Conservation (phyloP, 1,140 invertebrate genomes). For the Lepidurus couesii region DNA sequence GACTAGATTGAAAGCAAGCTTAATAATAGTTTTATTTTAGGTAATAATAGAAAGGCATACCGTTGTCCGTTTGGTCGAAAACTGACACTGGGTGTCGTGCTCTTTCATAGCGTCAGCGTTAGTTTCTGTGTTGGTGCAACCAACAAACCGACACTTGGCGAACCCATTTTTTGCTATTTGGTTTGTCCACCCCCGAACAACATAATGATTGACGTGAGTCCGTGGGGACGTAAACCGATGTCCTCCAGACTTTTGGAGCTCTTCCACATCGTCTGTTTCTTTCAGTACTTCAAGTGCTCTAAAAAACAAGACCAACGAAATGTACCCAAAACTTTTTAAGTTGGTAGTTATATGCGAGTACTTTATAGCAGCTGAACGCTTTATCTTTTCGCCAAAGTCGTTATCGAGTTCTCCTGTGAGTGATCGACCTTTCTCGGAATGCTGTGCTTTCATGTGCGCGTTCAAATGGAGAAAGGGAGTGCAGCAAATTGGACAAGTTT, state of each 20-base stretch:
- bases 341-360: neutral
- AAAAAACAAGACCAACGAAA: neutral
- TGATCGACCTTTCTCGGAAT: neutral
- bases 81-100: neutral
- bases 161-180: neutral
- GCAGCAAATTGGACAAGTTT: neutral
- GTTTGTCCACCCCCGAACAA: neutral
- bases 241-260: neutral
- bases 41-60: neutral
- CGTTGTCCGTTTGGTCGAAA: neutral
- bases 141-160: neutral
- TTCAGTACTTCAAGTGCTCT: neutral
- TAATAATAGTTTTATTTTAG: neutral
- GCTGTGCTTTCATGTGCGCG: conserved; percentile 4
- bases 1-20: neutral
- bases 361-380: neutral
- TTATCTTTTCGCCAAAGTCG: neutral
- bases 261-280: neutral
- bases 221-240: neutral
- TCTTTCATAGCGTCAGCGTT: neutral
- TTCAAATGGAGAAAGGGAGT: neutral
- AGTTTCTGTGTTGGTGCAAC: neutral
- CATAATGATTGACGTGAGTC: neutral
- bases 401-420: neutral
- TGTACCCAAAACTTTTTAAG: too few relatives aligned